These are phyloP conservation scores for Pollenia griseotomentosa DNA, from an alignment of 2,888 invertebrate genomes.

Conservation along the genomic window DNA sequence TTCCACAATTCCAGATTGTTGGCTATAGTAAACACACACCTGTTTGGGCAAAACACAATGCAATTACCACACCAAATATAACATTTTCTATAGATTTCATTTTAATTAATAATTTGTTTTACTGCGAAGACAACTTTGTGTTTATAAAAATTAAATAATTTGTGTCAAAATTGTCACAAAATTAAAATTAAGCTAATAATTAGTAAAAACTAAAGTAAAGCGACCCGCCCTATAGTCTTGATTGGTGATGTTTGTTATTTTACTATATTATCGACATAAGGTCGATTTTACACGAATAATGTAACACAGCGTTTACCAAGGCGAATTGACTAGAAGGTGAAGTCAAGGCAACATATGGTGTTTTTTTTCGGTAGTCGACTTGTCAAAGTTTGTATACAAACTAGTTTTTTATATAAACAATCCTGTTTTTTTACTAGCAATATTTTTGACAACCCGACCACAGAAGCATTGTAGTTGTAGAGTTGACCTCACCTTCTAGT, in stretches of 20 bases:
- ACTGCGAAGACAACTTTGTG: neutral
- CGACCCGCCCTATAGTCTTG: constrained; percentile 70
- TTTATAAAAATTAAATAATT: constrained; percentile 16
- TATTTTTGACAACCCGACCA: too few species aligned
- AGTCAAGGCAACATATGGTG: too few species aligned
- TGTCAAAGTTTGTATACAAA: too few species aligned
- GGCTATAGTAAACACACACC: constrained; percentile 61
- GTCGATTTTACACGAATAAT: constrained; percentile 18
- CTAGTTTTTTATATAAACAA: too few species aligned
- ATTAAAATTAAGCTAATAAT: constrained; percentile 22
- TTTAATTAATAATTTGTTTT: constrained; percentile 24
- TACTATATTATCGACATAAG: constrained; percentile 11
- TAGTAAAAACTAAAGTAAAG: constrained; percentile 51
- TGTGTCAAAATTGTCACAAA: constrained; percentile 38
- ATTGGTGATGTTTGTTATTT: constrained; percentile 60
- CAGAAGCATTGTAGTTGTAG: too few species aligned
- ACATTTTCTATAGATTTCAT: constrained; percentile 65
- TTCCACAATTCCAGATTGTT: neutral
- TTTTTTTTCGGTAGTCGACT: too few species aligned
- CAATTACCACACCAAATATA: constrained; percentile 35
- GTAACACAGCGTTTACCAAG: neutral
- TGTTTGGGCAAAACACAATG: constrained; percentile 68
- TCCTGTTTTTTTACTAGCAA: too few species aligned
- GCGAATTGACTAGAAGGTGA: too few species aligned
- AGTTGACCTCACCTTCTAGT: too few species aligned